Evolutionary conservation across 2,888 invertebrate species (phyloP).

Genomic region (Drosophila robusta): DNA sequence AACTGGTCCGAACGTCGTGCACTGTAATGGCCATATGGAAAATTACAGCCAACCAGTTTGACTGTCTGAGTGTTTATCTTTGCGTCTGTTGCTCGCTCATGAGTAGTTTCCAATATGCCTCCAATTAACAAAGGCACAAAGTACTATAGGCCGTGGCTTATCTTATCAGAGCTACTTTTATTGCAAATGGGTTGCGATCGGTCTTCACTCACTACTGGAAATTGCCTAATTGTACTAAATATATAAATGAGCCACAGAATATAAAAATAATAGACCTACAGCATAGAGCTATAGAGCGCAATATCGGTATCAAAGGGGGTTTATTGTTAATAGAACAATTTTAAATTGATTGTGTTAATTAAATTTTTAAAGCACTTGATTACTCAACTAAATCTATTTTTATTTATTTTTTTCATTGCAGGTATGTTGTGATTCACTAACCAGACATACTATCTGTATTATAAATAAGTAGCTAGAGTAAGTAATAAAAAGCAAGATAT

Average conservation of each 20-base stretch:
- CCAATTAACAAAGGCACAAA: conserved; percentile 21
- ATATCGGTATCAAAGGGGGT: conserved; percentile 9
- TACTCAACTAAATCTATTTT: conserved; percentile 3
- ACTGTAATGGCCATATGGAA: conserved; percentile 58
- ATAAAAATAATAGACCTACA: conserved; percentile 21
- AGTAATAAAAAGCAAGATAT: conserved; percentile 15
- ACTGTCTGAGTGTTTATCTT: background rate
- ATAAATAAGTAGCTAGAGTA: conserved; percentile 16
- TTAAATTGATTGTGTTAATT: conserved; percentile 21
- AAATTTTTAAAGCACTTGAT: conserved; percentile 6
- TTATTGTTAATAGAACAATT: conserved; percentile 10
- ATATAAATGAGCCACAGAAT: conserved; percentile 46
- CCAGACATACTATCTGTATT: conserved; percentile 7
- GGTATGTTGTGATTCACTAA: conserved; percentile 61
- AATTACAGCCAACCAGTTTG: conserved; percentile 70
- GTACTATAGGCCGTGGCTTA: conserved; percentile 8
- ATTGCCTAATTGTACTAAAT: conserved; percentile 46
- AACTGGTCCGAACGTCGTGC: conserved; percentile 62
- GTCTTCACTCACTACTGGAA: conserved; percentile 36
- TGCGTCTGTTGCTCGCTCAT: conserved; percentile 11
- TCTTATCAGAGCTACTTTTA: conserved; percentile 41
- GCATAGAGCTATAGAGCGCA: background rate
- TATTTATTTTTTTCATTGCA: conserved; percentile 52
- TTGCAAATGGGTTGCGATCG: conserved; percentile 6
- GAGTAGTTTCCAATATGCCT: conserved; percentile 43